Evolutionary conservation across 2,888 invertebrate species (phyloP), one percentile per base, ranked within the genome.

Genomic region (Microplitis manilae): DNA sequence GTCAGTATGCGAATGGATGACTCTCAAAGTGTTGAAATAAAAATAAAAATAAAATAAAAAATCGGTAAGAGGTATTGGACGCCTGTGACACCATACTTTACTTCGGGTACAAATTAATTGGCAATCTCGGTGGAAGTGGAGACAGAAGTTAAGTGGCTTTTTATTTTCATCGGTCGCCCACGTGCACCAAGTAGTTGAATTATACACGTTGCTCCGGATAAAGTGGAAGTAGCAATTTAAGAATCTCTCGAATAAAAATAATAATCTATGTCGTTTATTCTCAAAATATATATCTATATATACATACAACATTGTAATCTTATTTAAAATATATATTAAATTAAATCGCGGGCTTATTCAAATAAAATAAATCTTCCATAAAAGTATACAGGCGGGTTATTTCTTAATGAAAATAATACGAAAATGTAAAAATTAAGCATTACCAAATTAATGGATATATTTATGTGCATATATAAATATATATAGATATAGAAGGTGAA

Each of bases 21-120:
- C 30, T 13, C 59, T 38, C 2, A 17, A 8, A 39, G 76, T 40
- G 76, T 72, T 50, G 30, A 30, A 30, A 30, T 30, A 30, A 50
- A 13, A 17, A 17, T 17, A 17, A 50, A 50, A 50, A 13, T 13
- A 50, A 13, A 13, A 5, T 50, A 13, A 50, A 50, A 50, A 50
- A 60, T 71, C 60, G 13, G 68, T 74, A 74, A 64, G 67, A 60
- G 79, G 73, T 65, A 68, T 20, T 60, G 68, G 70, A 70, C 71
- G 8, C 75, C 41, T 83, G 84, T 83, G 84, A 84, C 85, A 81
- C 82, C 83, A 84, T 83, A 85, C 85, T 86, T 85, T 83, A 85
- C 84, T 85, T 83, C 84, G 50, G 82, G 83, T 83, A 81, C 85
- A 86, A 87, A 87, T 87, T 87, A 87, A 87, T 87, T 87, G 86